Percentiles rank a stretch among this genome's conserved stretches.
These are phyloP conservation scores for Zosterops japonicus DNA, from an alignment of 2,113 vertebrate genomes.

Conservation along the genomic window DNA sequence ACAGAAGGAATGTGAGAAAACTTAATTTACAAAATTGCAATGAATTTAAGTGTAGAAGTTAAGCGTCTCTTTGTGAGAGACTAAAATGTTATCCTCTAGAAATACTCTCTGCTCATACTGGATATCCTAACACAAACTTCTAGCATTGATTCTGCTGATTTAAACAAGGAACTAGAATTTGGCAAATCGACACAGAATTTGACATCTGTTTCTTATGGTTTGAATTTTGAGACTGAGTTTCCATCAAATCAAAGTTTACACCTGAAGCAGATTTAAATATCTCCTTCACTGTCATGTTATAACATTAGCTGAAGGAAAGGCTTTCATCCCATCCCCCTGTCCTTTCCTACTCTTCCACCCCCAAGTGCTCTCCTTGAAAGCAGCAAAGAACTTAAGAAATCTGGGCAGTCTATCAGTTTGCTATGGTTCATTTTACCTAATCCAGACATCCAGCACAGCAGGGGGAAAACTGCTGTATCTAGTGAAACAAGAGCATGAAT, in stretches of 20 bases:
- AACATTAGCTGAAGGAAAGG: not conserved
- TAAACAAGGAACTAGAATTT: not conserved
- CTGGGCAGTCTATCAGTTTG: slow-evolving; percentile 76
- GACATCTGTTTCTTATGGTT: not conserved
- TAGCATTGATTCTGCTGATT: not conserved
- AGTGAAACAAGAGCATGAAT: slow-evolving; percentile 92
- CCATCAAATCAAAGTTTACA: not conserved
- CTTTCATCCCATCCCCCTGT: not conserved
- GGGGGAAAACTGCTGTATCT: slow-evolving; percentile 84
- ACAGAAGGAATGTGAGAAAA: not conserved
- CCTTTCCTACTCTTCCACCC: not conserved
- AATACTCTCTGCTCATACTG: not conserved
- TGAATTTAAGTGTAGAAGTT: not conserved
- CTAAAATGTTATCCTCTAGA: not conserved
- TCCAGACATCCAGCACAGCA: slow-evolving; percentile 83
- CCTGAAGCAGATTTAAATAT: not conserved
- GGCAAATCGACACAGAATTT: not conserved
- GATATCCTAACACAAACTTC: not conserved
- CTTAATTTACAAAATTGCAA: not conserved
- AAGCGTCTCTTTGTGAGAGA: not conserved
- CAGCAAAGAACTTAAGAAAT: slow-evolving; percentile 74
- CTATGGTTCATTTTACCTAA: slow-evolving; percentile 82
- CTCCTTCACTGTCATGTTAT: not conserved
- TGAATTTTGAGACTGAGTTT: not conserved
- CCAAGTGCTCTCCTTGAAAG: slow-evolving; percentile 53